Percentiles rank a stretch among this genome's conserved stretches.
Conservation (phyloP, 2,888 invertebrate genomes). For the Entomobrya proxima region DNA sequence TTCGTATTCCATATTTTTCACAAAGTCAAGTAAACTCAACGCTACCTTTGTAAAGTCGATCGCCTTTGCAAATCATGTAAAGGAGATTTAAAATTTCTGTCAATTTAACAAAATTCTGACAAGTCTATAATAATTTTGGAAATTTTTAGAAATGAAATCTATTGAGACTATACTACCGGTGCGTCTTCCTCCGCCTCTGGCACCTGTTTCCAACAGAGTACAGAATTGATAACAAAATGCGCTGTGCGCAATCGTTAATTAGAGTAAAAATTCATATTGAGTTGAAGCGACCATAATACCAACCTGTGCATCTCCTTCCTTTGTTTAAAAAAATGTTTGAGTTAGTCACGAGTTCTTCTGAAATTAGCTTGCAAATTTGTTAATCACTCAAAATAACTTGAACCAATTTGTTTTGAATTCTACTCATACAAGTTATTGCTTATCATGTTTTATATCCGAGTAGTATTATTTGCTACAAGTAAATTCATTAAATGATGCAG, state of each 20-base stretch:
- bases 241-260: no score
- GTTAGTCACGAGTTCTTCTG: not conserved
- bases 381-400: no score
- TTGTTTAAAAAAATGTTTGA: not conserved
- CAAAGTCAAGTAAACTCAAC: no score
- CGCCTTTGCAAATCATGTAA: not conserved
- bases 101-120: constrained; percentile 18
- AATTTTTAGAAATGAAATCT: not conserved
- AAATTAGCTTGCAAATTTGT: not conserved
- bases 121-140: not conserved
- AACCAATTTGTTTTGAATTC: no score
- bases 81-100: not conserved
- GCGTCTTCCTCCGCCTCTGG: constrained; percentile 15
- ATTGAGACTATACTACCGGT: constrained; percentile 21
- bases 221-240: no score
- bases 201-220: not conserved
- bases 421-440: not conserved
- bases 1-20: no score
- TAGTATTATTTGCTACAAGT: no score
- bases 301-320: constrained; percentile 12
- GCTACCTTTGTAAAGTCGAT: constrained; percentile 18
- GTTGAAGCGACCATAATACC: not conserved
- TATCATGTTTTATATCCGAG: no score
- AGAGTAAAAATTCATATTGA: not conserved
- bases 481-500: no score